phyloP scores from a whole-genome alignment of 1,140 invertebrate genomes.

The Oryzaephilus surinamensis region DNA sequence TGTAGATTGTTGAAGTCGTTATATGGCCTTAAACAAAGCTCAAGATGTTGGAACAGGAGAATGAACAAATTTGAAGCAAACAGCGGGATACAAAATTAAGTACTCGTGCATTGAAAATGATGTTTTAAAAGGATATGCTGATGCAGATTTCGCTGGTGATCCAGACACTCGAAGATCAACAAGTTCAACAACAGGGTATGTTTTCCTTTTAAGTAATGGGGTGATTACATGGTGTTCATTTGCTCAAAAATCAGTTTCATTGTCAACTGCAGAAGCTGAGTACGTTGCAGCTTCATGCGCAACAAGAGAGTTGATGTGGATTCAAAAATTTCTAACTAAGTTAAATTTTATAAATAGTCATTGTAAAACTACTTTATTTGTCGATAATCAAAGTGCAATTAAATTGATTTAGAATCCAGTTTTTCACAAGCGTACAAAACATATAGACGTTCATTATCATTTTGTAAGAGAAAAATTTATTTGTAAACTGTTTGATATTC shows the following conservation, averaged over 20 bases:
- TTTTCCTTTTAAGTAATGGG: conserved; percentile 29
- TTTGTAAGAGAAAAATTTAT: conserved; percentile 21
- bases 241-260: conserved; percentile 28
- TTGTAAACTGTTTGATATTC: neutral
- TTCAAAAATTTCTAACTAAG: conserved; percentile 9
- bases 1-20: conserved; percentile 31
- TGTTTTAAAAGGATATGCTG: conserved; percentile 22
- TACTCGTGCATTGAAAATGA: conserved; percentile 1
- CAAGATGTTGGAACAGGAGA: conserved; percentile 27
- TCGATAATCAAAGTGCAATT: conserved; percentile 29
- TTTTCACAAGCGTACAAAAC: conserved; percentile 28
- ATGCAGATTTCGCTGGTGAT: conserved; percentile 33
- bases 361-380: conserved; percentile 18
- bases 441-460: conserved; percentile 30
- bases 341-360: neutral
- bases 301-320: conserved; percentile 27
- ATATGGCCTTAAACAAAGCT: conserved; percentile 33
- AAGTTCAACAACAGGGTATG: conserved; percentile 31
- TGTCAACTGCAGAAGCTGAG: conserved; percentile 37
- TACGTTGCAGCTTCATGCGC: conserved; percentile 27
- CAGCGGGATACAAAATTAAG: conserved; percentile 23
- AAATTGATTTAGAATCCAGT: conserved; percentile 25
- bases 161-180: conserved; percentile 25
- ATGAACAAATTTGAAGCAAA: conserved; percentile 34
- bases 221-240: conserved; percentile 31